Conservation (phyloP, 2,888 invertebrate species). For the Bursaphelenchus okinawaensis region DNA sequence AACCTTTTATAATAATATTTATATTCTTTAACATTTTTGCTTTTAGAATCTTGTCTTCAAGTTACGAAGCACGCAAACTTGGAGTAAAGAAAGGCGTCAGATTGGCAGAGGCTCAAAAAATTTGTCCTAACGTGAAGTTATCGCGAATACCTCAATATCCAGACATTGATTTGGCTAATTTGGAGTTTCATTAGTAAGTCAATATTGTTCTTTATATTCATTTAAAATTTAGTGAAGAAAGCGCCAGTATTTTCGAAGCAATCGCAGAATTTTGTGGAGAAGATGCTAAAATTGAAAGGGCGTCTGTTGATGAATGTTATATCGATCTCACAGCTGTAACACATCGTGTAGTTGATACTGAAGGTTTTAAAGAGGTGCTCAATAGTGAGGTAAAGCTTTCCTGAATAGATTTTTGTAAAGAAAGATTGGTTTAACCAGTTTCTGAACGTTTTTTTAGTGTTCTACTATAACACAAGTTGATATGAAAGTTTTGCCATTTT, state of each 20-base stretch:
- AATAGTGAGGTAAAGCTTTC: neutral
- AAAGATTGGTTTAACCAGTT: no score
- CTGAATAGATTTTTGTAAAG: neutral
- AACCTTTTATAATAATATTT: neutral
- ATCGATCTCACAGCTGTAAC: neutral
- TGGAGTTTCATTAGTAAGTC: neutral
- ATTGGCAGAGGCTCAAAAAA: neutral
- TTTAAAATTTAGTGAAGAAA: neutral
- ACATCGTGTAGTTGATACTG: neutral
- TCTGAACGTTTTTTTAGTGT: no score
- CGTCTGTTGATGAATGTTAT: neutral
- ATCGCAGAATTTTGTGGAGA: neutral
- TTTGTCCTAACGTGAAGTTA: neutral
- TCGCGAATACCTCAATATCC: neutral
- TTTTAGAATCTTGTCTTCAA: neutral
- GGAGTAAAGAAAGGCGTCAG: neutral
- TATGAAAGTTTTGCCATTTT: no score
- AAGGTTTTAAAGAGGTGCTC: neutral
- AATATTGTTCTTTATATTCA: neutral
- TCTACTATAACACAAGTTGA: no score
- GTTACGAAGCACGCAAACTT: neutral
- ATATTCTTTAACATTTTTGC: no score
- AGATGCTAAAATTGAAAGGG: neutral
- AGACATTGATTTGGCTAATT: neutral
- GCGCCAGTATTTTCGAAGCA: neutral